Evolutionary conservation across 2,797 vertebrate genomes (phyloP).

Genomic region (Forpus xanthops): DNA sequence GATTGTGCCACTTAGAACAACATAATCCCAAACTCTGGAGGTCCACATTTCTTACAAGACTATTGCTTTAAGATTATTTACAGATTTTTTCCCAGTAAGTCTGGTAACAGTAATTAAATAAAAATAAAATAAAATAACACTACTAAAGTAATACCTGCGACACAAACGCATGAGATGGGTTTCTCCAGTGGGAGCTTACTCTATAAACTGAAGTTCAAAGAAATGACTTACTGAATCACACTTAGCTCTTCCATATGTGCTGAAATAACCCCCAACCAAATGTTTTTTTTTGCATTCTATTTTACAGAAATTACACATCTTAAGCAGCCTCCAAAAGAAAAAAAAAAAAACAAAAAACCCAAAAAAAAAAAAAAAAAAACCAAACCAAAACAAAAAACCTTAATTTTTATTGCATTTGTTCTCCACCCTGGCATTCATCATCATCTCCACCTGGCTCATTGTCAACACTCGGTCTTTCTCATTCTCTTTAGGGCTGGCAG

Average conservation of each 20-base stretch:
- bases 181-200: neutral
- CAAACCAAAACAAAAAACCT: no score
- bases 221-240: neutral
- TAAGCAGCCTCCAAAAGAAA: neutral
- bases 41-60: neutral
- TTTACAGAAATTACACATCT: neutral
- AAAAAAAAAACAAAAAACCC: no score
- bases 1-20: neutral
- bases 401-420: neutral
- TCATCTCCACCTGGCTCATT: neutral
- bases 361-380: no score
- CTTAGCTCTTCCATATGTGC: neutral
- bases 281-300: neutral
- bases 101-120: neutral
- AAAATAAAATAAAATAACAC: neutral
- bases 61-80: neutral
- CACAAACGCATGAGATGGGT: neutral
- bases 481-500: neutral
- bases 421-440: neutral
- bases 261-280: neutral
- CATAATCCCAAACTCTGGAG: neutral
- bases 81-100: neutral
- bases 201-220: neutral
- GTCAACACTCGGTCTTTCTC: neutral
- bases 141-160: neutral